Base-by-base conservation (phyloP, 2,113 vertebrate genomes). In the Myotis lucifugus region DNA sequence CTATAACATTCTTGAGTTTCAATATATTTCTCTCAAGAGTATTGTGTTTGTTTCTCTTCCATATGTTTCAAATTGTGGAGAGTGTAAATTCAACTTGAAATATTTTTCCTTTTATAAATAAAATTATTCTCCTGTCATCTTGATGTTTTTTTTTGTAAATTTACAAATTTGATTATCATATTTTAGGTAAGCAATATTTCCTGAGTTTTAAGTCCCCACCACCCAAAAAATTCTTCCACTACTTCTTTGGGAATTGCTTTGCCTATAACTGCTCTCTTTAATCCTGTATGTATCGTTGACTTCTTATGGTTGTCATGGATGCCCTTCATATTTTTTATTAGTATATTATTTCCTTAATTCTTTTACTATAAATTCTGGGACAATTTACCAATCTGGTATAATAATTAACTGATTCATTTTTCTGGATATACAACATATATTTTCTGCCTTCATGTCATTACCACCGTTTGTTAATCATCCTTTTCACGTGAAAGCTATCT, bases 1-100 rank as follows among this genome's bases (percentile, higher is more conserved):
- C 15, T 73, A 50, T 79, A 83, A 88, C 34, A 85, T 77, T 91
- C 56, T 88, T 96, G 54, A 18, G 17, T 82, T 95, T 94, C 91
- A 94, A 66, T 95, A 81, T 94, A 95, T 84, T 95, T 95, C 64
- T 94, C 88, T 93, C 73, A 96, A 96, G 64, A 91, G 10, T 54
- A 56, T 82, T 84, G 13, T 84, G 66, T 84, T 97, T 46, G 12
- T 87, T 93, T 95, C 50, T 90, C 42, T 85, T 95, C 46, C 1
- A 11, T 93, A 91, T 90, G 77, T 97, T 81, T 93, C 29, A 74
- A 94, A 81, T 94, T 95, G 9, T 84, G 3, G 40, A 85, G 34
- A 78, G 23, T 46, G 64, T 61, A 48, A 76, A 89, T 37, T 88
- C 34, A 95, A 87, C n/a, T 87, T 94, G 48, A 95, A 19, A 19